These are phyloP conservation scores for Geodia barretti DNA, from an alignment of 37 sponge, comb jelly and placozoan species.

Conservation along the genomic window DNA sequence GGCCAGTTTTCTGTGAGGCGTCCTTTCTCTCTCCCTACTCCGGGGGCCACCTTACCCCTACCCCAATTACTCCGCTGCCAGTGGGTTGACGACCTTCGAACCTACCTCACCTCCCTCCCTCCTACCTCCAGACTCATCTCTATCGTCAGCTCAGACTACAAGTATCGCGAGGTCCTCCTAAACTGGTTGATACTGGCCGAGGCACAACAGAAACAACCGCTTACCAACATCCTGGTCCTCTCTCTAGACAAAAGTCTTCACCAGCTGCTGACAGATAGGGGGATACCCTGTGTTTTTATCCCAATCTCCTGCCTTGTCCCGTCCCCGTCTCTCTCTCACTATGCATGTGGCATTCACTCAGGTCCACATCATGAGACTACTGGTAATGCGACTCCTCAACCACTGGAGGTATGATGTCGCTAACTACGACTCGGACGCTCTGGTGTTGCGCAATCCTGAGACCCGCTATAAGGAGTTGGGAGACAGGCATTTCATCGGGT, in stretches of 20 bases:
- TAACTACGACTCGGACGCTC: constrained; percentile 24
- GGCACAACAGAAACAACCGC: background rate
- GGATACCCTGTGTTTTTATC: background rate
- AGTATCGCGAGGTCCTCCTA: constrained; percentile 9
- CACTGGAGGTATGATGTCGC: constrained; percentile 45
- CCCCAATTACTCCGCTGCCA: background rate
- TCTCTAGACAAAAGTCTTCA: constrained; percentile 11
- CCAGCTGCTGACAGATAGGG: background rate
- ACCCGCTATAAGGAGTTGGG: background rate
- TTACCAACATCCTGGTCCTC: constrained; percentile 15
- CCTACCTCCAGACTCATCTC: background rate
- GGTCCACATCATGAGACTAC: constrained; percentile 20
- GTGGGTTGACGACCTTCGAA: constrained; percentile 6
- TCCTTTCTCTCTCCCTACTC: constrained; percentile 6
- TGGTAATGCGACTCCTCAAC: constrained; percentile 31
- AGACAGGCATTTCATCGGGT: constrained; percentile 17
- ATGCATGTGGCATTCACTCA: constrained; percentile 12
- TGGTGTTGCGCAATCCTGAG: constrained; percentile 26
- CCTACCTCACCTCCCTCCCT: background rate
- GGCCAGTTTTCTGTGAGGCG: background rate
- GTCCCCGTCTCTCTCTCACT: background rate
- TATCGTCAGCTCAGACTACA: constrained; percentile 3
- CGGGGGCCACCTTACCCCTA: constrained; percentile 5
- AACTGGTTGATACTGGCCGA: constrained; percentile 23
- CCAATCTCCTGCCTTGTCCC: background rate